phyloP scores from a whole-genome alignment of 2,113 vertebrate genomes.

The Oriolus oriolus region DNA sequence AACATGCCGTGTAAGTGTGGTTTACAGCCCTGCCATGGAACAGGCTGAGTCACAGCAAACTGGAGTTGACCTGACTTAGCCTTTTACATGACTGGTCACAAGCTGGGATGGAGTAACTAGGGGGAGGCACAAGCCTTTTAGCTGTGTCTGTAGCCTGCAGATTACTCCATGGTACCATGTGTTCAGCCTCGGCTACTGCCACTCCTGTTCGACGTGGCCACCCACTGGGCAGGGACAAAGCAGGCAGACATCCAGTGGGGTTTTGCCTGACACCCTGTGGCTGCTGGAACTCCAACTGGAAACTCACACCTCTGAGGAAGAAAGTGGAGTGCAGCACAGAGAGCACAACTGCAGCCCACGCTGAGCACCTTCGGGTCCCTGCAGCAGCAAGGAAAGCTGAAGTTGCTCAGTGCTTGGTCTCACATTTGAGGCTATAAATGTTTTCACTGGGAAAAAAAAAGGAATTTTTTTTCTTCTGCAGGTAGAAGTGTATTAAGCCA shows the following conservation, averaged over 20 bases:
- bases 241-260: neutral
- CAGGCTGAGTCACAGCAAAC: neutral
- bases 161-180: accelerated
- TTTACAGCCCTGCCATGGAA: neutral
- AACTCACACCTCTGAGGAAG: neutral
- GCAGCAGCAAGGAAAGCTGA: neutral
- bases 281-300: neutral
- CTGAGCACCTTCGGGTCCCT: neutral
- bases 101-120: neutral
- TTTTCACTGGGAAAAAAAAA: neutral
- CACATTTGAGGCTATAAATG: neutral
- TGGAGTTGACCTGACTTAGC: neutral
- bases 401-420: neutral
- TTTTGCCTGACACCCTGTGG: neutral
- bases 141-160: neutral
- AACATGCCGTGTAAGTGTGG: accelerated
- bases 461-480: neutral
- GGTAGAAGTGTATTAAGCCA: neutral
- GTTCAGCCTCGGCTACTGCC: neutral
- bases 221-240: neutral
- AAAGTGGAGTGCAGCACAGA: neutral
- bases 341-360: accelerated
- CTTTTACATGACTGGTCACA: neutral
- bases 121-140: neutral
- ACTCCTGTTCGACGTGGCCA: neutral